Evolutionary conservation across 2,888 invertebrate species (phyloP).

Genomic region (Cerastis rubricosa): DNA sequence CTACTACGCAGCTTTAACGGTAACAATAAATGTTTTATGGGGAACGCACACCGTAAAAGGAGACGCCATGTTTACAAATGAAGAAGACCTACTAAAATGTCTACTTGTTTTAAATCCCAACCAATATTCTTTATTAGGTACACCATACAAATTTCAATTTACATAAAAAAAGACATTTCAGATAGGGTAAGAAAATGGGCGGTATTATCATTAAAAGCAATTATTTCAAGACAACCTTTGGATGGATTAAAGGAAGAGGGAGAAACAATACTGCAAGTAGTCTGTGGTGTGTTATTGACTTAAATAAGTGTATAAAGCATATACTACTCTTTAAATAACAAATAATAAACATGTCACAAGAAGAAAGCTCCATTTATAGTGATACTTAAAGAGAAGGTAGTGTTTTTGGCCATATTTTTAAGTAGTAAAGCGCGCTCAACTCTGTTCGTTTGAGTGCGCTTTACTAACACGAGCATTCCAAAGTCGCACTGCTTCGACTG

Average conservation of each 20-base stretch:
- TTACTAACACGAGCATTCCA: background rate
- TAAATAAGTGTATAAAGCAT: background rate
- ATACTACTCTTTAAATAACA: too few relatives aligned
- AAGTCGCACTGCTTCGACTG: background rate
- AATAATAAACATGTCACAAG: too few relatives aligned
- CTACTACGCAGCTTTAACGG: constrained; percentile 18
- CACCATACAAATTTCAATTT: background rate
- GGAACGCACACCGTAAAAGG: constrained; percentile 28
- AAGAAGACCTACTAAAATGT: constrained; percentile 4
- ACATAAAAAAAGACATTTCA: background rate
- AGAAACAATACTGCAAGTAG: background rate
- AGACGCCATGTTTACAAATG: constrained; percentile 5
- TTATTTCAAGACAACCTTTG: background rate
- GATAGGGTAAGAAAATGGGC: background rate
- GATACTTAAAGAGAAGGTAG: background rate
- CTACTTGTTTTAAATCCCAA: background rate
- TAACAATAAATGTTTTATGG: constrained; percentile 50
- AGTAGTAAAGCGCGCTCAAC: too few relatives aligned
- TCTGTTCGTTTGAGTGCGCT: too few relatives aligned
- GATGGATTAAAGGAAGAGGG: background rate
- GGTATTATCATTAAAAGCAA: background rate
- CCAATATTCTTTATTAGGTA: background rate
- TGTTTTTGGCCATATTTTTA: background rate
- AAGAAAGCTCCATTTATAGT: too few relatives aligned
- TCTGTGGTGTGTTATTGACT: background rate